Evolutionary conservation across 2,888 invertebrate genomes (phyloP).

Genomic region (Nymphalis polychloros): DNA sequence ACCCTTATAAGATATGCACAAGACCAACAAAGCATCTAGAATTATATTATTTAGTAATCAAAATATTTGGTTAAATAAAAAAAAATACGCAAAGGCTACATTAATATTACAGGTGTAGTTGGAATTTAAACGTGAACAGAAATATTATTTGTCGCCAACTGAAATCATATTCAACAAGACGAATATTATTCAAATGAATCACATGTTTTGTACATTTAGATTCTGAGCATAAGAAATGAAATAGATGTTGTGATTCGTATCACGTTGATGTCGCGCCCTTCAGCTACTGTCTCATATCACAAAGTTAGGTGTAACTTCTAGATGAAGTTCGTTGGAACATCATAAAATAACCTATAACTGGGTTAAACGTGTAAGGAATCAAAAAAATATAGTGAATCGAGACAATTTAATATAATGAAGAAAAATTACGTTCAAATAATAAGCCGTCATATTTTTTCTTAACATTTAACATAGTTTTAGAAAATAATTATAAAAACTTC

Average conservation of each 20-base stretch:
- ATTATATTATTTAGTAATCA: too few relatives aligned
- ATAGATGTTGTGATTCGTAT: slow-evolving; percentile 19
- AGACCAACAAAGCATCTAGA: too few relatives aligned
- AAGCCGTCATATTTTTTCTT: too few relatives aligned
- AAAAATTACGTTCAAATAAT: too few relatives aligned
- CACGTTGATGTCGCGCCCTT: slow-evolving; percentile 24
- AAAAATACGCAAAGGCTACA: too few relatives aligned
- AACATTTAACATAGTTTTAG: neutral
- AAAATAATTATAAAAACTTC: too few relatives aligned
- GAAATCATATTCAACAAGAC: too few relatives aligned
- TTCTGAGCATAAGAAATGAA: slow-evolving; percentile 13
- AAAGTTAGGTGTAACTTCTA: slow-evolving; percentile 19
- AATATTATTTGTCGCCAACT: too few relatives aligned
- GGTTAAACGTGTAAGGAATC: slow-evolving; percentile 10
- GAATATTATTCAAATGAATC: neutral
- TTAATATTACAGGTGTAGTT: too few relatives aligned
- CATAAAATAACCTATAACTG: neutral
- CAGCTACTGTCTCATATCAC: slow-evolving; percentile 18
- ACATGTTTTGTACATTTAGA: slow-evolving; percentile 13
- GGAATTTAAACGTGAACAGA: too few relatives aligned
- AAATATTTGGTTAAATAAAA: too few relatives aligned
- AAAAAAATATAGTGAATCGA: neutral
- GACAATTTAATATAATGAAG: neutral
- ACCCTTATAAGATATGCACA: too few relatives aligned
- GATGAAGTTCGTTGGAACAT: slow-evolving; percentile 16